These are phyloP conservation scores for Hypomecis atomaria DNA, from an alignment of 2,888 invertebrate species.

Conservation along the genomic window DNA sequence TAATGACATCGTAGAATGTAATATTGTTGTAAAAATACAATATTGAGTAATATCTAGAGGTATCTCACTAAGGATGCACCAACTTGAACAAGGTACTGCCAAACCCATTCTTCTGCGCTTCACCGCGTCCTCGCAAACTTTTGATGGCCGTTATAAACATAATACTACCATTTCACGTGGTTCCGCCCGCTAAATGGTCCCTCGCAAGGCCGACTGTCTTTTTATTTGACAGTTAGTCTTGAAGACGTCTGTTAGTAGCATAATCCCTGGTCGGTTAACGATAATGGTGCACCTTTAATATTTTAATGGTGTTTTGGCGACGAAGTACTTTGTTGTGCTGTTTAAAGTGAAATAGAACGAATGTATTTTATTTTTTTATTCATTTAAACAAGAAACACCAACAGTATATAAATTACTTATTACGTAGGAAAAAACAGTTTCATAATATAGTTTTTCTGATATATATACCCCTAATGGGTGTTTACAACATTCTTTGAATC, in stretches of 20 bases:
- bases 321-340: conserved; percentile 1
- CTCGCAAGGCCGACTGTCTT: conserved; percentile 49
- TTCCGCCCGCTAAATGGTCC: conserved; percentile 44
- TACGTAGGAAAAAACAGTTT: too few relatives aligned
- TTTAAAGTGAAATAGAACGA: neutral
- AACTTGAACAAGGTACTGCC: neutral
- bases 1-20: too few relatives aligned
- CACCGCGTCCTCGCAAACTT: conserved; percentile 44
- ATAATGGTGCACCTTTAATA: conserved; percentile 49
- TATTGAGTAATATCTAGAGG: too few relatives aligned
- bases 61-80: neutral
- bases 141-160: conserved; percentile 68
- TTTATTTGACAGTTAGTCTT: conserved; percentile 66
- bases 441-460: too few relatives aligned
- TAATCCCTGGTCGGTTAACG: conserved; percentile 55
- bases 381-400: too few relatives aligned
- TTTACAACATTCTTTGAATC: too few relatives aligned
- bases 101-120: conserved; percentile 14
- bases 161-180: conserved; percentile 59
- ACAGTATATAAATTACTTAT: too few relatives aligned
- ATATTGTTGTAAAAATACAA: too few relatives aligned
- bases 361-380: too few relatives aligned
- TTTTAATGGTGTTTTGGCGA: conserved; percentile 37
- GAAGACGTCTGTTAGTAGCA: conserved; percentile 58
- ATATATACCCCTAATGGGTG: too few relatives aligned